Conservation (phyloP, 2,888 invertebrate species). For the Heliconius sara region DNA sequence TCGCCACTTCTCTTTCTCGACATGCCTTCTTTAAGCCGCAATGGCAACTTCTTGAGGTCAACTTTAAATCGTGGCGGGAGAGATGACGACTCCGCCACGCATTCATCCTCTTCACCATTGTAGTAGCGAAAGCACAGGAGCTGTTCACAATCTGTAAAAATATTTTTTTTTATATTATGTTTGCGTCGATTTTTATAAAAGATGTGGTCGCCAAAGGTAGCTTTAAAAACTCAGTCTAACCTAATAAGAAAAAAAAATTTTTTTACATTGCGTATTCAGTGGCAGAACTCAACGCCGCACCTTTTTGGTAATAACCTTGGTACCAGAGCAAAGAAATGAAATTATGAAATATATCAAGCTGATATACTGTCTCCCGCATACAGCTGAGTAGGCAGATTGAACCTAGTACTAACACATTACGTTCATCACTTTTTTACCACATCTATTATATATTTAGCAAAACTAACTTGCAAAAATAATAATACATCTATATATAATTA, state of each 20-base stretch:
- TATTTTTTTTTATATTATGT: not conserved
- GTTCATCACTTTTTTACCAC: too few relatives aligned
- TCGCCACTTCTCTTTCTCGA: slow-evolving; percentile 80
- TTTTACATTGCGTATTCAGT: too few relatives aligned
- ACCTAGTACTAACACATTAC: too few relatives aligned
- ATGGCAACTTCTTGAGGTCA: slow-evolving; percentile 84
- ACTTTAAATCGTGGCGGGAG: slow-evolving; percentile 78
- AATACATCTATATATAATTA: slow-evolving; percentile 51
- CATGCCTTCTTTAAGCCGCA: slow-evolving; percentile 81
- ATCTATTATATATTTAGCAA: not conserved
- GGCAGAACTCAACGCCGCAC: too few relatives aligned
- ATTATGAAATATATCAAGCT: too few relatives aligned
- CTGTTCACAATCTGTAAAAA: slow-evolving; percentile 86
- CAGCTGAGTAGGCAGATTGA: too few relatives aligned
- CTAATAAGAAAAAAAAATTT: slow-evolving; percentile 1
- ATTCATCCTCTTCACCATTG: slow-evolving; percentile 86
- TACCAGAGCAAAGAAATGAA: too few relatives aligned
- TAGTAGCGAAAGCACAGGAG: slow-evolving; percentile 88
- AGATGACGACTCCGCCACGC: slow-evolving; percentile 85
- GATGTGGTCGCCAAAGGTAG: not conserved
- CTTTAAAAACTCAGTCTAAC: not conserved
- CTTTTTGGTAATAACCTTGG: too few relatives aligned
- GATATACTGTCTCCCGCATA: too few relatives aligned
- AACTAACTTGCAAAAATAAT: not conserved
- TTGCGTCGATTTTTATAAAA: not conserved